These are phyloP conservation scores for Lepidurus arcticus DNA, from an alignment of 1,140 invertebrate species.

Conservation along the genomic window DNA sequence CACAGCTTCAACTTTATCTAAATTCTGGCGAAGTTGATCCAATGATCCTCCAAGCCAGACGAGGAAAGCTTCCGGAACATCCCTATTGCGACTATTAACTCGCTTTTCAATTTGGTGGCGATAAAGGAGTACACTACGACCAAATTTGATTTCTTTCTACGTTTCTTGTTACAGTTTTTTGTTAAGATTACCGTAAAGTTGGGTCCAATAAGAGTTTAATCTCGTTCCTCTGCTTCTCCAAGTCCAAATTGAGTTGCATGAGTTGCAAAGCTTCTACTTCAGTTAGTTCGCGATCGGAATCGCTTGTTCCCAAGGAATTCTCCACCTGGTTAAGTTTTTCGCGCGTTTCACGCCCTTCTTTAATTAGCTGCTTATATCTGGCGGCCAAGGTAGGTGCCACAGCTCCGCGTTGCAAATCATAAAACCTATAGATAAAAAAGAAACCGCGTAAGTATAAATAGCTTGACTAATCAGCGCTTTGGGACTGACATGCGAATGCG, in stretches of 20 bases:
- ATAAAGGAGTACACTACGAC: not conserved
- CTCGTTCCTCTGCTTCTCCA: not conserved
- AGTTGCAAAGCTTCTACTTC: not conserved
- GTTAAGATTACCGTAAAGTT: slow-evolving; percentile 11
- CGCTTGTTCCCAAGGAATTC: not conserved
- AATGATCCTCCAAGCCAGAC: not conserved
- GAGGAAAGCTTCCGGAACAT: not conserved
- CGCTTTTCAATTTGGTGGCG: not conserved
- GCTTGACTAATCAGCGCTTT: not conserved
- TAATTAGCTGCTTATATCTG: slow-evolving; percentile 6
- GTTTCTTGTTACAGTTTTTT: no score
- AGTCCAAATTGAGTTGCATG: not conserved
- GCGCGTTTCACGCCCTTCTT: not conserved
- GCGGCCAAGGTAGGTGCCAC: not conserved
- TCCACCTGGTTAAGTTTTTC: not conserved
- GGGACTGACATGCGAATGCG: slow-evolving; percentile 27
- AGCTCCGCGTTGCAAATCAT: slow-evolving; percentile 31
- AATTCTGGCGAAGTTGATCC: not conserved
- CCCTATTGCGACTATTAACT: not conserved
- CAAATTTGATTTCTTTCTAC: not conserved
- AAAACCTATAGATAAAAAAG: slow-evolving; percentile 9
- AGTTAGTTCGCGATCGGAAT: slow-evolving; percentile 3
- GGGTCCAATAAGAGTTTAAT: slow-evolving; percentile 15
- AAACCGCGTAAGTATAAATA: slow-evolving; percentile 5
- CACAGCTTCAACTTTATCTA: slow-evolving; percentile 1